Base-by-base conservation (phyloP, 2,888 invertebrate genomes). In the Diplazon laetatorius region DNA sequence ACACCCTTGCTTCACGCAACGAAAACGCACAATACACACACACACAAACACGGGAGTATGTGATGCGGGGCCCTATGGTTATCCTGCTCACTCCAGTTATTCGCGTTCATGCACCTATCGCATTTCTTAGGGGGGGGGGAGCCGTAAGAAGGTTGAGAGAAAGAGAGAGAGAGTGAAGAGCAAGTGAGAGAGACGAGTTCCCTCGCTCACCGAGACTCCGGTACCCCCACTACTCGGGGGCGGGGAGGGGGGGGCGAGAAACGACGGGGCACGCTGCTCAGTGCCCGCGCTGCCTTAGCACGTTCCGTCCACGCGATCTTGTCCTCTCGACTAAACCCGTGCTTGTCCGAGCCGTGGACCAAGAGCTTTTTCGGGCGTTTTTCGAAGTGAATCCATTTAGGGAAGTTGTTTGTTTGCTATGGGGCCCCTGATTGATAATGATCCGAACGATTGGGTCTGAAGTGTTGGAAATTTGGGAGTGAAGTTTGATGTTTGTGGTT, bases 231-330 rank as follows among this genome's bases (percentile, higher is more conserved):
- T 76, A 70, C 81, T 83, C 76, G n/a, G n/a, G n/a, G n/a, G n/a
- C n/a, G n/a, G n/a, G n/a, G n/a, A n/a, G n/a, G n/a, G n/a, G n/a
- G n/a, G n/a, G n/a, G n/a, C 80, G n/a, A 80, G 75, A 80, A 83
- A 77, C 82, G 69, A 78, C 78, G 62, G 80, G 81, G 82, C 82
- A 83, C 79, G 81, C 80, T 80, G 83, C 84, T 87, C 88, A 88
- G 88, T 88, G 80, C 85, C 84, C 85, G 86, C 85, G 86, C 86
- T 83, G 84, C 87, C 83, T 85, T 83, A 83, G 85, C 85, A 85
- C 84, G 84, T 84, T 85, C 84, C 71, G 80, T 78, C 69, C 75
- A 63, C 59, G 68, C 75, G 78, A 68, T 71, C 73, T 69, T 75
- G 73, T 69, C 57, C 50, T 68, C 73, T 42, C 57, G 44, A 69